Percentiles rank a stretch among this genome's conserved stretches.
Evolutionary conservation across 2,797 vertebrate genomes (phyloP).

Genomic region (Apodemus agrarius): DNA sequence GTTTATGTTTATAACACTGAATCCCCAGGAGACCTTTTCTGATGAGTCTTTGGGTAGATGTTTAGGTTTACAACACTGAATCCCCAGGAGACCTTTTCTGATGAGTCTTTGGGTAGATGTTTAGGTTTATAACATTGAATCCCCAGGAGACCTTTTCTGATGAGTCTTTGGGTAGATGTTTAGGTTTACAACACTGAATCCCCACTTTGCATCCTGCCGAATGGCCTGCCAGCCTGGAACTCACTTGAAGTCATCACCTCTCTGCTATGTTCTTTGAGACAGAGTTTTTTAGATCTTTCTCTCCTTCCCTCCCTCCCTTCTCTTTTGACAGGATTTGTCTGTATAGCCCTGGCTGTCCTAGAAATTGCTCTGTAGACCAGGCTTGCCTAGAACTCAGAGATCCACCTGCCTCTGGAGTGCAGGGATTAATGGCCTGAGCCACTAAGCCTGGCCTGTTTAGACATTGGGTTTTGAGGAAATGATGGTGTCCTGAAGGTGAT

Average conservation of each 20-base stretch:
- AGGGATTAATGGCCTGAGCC: neutral
- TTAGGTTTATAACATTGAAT: neutral
- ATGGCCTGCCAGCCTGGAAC: neutral
- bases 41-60: neutral
- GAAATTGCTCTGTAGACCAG: neutral
- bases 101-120: neutral
- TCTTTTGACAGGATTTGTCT: neutral
- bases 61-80: neutral
- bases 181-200: neutral
- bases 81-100: neutral
- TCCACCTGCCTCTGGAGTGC: neutral
- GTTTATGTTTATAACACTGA: neutral
- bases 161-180: neutral
- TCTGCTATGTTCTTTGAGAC: neutral
- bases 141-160: neutral
- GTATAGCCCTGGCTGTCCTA: neutral
- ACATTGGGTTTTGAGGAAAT: neutral
- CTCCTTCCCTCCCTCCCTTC: neutral
- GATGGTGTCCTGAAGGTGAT: neutral
- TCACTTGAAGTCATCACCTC: neutral
- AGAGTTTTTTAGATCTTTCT: neutral
- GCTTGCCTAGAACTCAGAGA: neutral
- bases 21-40: neutral
- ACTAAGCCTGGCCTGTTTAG: neutral
- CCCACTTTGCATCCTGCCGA: neutral